These are phyloP conservation scores for Sternotherus odoratus DNA, from an alignment of 2,797 vertebrate species.

Conservation along the genomic window DNA sequence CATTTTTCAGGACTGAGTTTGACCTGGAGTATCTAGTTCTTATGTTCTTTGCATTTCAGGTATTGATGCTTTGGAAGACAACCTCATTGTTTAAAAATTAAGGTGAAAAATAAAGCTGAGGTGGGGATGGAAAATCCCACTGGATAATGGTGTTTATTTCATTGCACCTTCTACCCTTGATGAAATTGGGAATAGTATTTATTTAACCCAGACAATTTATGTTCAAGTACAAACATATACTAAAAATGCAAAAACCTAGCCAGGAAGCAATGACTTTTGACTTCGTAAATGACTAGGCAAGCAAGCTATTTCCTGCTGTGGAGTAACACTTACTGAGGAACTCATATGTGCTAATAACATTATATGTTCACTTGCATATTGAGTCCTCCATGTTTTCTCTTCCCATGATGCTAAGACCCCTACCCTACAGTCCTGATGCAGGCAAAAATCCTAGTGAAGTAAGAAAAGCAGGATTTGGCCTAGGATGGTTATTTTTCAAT, in stretches of 20 bases:
- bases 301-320: slow-evolving; percentile 42
- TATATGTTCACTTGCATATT: not conserved
- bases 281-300: slow-evolving; percentile 42
- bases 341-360: not conserved
- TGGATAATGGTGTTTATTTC: not conserved
- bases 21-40: not conserved
- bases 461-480: slow-evolving; percentile 17
- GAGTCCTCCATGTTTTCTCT: not conserved
- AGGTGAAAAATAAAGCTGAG: no score
- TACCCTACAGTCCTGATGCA: not conserved
- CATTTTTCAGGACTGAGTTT: not conserved
- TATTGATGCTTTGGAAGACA: not conserved
- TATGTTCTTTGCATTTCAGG: not conserved
- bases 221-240: slow-evolving; percentile 21
- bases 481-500: not conserved
- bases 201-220: slow-evolving; percentile 23
- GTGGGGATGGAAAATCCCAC: not conserved
- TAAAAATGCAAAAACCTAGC: slow-evolving; percentile 1
- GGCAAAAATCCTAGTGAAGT: not conserved
- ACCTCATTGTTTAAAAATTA: not conserved
- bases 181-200: slow-evolving; percentile 4
- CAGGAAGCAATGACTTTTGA: slow-evolving; percentile 35
- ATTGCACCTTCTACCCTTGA: not conserved
- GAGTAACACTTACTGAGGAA: slow-evolving; percentile 1
- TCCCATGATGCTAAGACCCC: not conserved